phyloP scores from a whole-genome alignment of 2,113 vertebrate species.

The Leptocoma aspasia region DNA sequence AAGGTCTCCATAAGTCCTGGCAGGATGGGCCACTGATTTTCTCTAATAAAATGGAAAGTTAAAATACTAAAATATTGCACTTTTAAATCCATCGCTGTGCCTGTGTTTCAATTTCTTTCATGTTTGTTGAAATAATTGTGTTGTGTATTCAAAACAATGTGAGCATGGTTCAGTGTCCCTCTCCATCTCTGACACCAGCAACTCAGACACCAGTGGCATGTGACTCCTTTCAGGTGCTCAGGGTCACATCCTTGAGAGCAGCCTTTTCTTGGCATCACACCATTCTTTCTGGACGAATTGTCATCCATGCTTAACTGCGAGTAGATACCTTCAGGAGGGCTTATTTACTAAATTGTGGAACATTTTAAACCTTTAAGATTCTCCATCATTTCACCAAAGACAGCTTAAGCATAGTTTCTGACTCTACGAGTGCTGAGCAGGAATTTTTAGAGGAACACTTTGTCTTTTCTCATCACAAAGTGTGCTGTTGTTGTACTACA shows the following conservation, averaged over 20 bases:
- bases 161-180: neutral
- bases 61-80: neutral
- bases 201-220: accelerated
- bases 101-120: neutral
- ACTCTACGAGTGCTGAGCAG: neutral
- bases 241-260: neutral
- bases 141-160: neutral
- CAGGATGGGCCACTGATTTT: neutral
- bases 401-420: constrained; percentile 14
- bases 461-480: neutral
- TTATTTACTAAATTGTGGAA: neutral
- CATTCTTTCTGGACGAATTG: neutral
- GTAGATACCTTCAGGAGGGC: neutral
- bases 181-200: neutral
- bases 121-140: neutral
- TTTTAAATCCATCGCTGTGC: neutral
- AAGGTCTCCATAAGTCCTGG: neutral
- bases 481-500: neutral
- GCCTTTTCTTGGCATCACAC: neutral
- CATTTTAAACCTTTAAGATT: neutral
- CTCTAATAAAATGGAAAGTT: neutral
- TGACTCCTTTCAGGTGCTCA: neutral
- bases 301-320: neutral
- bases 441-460: neutral
- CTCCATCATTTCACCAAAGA: neutral